These are phyloP conservation scores for Malacoctenus gilli DNA, from an alignment of 2,797 vertebrate genomes.

Conservation along the genomic window DNA sequence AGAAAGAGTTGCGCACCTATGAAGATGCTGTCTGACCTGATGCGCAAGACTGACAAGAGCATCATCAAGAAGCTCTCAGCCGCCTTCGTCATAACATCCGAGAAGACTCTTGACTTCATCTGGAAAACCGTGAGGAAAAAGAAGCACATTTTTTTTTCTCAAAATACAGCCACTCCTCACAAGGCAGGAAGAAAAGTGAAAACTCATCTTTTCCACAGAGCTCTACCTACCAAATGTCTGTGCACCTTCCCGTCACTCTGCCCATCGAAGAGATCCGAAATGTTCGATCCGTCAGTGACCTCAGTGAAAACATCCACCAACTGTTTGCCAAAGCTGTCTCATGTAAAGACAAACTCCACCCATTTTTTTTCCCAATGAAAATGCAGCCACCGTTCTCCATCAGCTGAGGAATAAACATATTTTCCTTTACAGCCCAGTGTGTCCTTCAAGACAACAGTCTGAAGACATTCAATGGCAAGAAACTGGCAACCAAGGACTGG, in stretches of 20 bases:
- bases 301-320: constrained; percentile 46
- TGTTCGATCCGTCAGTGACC: constrained; percentile 37
- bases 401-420: constrained; percentile 2
- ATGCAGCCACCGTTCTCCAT: constrained; percentile 36
- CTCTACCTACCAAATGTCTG: constrained; percentile 60
- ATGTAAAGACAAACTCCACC: constrained; percentile 35
- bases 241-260: constrained; percentile 66
- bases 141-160: background rate
- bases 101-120: constrained; percentile 61
- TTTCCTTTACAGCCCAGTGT: constrained; percentile 57
- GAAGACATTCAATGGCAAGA: constrained; percentile 71
- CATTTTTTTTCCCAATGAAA: background rate
- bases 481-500: constrained; percentile 76
- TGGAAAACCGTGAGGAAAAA: constrained; percentile 53
- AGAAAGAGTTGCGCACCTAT: constrained; percentile 61
- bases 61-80: constrained; percentile 72
- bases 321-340: constrained; percentile 53
- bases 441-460: constrained; percentile 20
- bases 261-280: constrained; percentile 60
- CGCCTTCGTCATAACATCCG: constrained; percentile 60
- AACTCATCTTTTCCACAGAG: constrained; percentile 49
- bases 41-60: constrained; percentile 55
- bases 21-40: constrained; percentile 61
- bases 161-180: background rate
- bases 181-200: too few species aligned